Conservation (phyloP, 2,888 invertebrate genomes). For the Aphodius sticticus region DNA sequence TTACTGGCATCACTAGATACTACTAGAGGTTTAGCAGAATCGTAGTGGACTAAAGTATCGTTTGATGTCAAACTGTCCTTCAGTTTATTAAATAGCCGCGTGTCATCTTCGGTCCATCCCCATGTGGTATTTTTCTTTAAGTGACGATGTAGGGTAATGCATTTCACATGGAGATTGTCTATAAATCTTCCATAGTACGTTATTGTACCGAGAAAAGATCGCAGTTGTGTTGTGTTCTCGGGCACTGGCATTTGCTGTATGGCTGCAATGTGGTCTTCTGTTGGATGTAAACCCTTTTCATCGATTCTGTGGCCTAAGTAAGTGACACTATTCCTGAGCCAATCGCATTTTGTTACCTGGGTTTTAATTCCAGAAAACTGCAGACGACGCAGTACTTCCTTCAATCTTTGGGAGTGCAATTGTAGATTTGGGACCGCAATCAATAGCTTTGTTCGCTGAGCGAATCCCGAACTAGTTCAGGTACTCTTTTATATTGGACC, state of each 20-base stretch:
- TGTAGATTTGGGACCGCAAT: constrained; percentile 18
- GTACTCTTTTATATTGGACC: no score
- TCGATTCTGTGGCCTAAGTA: not conserved
- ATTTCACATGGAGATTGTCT: constrained; percentile 36
- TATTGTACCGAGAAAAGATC: constrained; percentile 32
- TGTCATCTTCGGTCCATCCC: constrained; percentile 1
- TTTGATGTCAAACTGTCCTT: not conserved
- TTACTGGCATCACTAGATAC: constrained; percentile 13
- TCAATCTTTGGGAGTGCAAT: constrained; percentile 25
- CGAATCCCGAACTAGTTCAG: no score
- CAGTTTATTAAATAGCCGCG: not conserved
- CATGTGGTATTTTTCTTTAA: constrained; percentile 34
- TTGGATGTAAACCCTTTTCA: not conserved
- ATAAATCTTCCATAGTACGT: constrained; percentile 24
- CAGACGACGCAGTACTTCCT: constrained; percentile 28
- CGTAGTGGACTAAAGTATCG: constrained; percentile 21
- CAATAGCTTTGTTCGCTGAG: no score
- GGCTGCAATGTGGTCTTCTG: not conserved
- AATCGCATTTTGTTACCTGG: not conserved
- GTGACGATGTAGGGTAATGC: constrained; percentile 36
- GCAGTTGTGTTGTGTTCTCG: constrained; percentile 6
- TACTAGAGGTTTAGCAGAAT: constrained; percentile 16
- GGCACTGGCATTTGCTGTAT: not conserved
- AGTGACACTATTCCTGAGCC: not conserved
- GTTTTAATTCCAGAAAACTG: not conserved